Evolutionary conservation across 2,797 vertebrate species (phyloP).

Genomic region (Crenuchus spilurus): DNA sequence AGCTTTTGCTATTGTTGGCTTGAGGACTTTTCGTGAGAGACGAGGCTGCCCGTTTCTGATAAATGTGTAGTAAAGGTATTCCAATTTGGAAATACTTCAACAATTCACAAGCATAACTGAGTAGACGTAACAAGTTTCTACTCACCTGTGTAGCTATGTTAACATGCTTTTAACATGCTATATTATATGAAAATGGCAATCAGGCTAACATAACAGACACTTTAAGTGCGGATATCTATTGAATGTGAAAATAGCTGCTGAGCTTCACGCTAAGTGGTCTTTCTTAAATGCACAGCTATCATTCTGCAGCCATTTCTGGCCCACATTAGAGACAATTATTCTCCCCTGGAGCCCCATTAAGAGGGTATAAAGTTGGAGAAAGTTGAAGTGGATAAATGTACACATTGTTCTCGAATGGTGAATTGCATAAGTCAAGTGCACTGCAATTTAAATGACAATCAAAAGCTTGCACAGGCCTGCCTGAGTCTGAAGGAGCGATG

Average conservation of each 20-base stretch:
- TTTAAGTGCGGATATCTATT: background rate
- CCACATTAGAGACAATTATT: conserved; percentile 34
- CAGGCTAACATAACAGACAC: background rate
- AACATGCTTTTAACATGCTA: background rate
- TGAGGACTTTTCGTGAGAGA: too few relatives aligned
- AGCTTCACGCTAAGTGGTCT: background rate
- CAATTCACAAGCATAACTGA: too few relatives aligned
- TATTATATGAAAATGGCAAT: background rate
- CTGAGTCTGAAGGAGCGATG: conserved; percentile 8
- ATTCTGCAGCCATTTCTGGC: conserved; percentile 4
- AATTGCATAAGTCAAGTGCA: conserved; percentile 11
- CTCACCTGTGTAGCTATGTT: background rate
- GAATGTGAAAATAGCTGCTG: background rate
- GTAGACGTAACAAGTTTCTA: background rate
- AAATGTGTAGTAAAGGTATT: too few relatives aligned
- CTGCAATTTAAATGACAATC: conserved; percentile 39
- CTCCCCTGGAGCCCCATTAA: conserved; percentile 7
- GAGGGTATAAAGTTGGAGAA: conserved; percentile 1
- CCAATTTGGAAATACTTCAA: too few relatives aligned
- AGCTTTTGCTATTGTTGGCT: too few relatives aligned
- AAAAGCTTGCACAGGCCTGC: conserved; percentile 25
- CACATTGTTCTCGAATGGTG: conserved; percentile 24
- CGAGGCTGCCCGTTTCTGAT: too few relatives aligned
- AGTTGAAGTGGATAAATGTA: conserved; percentile 8
- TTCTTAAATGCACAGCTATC: conserved; percentile 12